Base-by-base conservation (phyloP, 1,140 invertebrate species). In the Pseudachorutes palmiensis region DNA sequence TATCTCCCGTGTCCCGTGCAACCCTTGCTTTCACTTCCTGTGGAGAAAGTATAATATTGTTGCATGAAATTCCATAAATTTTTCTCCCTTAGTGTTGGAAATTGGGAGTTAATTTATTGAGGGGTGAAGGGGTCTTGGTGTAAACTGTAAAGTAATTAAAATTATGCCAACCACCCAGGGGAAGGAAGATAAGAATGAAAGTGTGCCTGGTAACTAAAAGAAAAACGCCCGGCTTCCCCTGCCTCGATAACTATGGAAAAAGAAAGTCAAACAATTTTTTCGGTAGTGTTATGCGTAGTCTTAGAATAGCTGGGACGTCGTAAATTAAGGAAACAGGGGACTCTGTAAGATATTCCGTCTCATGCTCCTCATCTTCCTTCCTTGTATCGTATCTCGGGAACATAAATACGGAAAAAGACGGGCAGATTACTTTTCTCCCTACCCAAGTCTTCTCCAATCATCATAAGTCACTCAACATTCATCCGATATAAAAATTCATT, bases 401-500 rank as follows among this genome's bases (percentile, higher is more conserved):
- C 51, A 55, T 55, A 55, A 55, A 55, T 55, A 55, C 9, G 24
- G 5, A 22, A 22, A 24, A 55, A 22, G 36, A 41, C 9, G 12
- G 51, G 51, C 9, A 55, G 51, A 55, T 55, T 55, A 55, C 51
- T 55, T 19, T 14, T 55, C 51, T 55, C 51, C 51, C 51, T 55
- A 5, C 14, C 5, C 24, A 55, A 14, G 51, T 55, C 24, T 26
- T 5, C 24, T 55, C 51, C 51, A 55, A 55, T 55, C 51, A 55
- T 55, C 51, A 55, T 55, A 55, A 55, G 12, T 55, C 51, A 14
- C 24, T 55, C 51, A 55, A 55, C 51, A 55, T 55, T 55, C 51
- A 55, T 55, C 51, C 51, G 51, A 55, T 55, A 55, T 14, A 55
- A 55, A 55, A 55, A 55, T 55, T 55, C 51, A 55, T 55, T 55